These are phyloP conservation scores for Lineus longissimus DNA, from an alignment of 1,140 invertebrate species.

Conservation along the genomic window DNA sequence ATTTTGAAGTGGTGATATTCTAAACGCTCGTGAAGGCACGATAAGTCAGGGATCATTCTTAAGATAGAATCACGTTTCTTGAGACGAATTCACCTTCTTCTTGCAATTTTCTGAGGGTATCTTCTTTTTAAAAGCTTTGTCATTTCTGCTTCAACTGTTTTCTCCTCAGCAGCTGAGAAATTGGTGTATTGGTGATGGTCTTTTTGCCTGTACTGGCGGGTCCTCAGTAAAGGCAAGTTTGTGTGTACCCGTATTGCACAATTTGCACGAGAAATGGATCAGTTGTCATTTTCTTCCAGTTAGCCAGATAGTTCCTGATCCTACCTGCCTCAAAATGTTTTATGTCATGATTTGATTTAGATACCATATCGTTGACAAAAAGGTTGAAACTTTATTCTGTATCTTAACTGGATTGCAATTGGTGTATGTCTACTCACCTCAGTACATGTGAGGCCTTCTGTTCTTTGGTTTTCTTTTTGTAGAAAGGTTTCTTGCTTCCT, in stretches of 20 bases:
- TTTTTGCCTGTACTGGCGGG: background rate
- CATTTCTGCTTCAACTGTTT: conserved; percentile 3
- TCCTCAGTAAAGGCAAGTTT: background rate
- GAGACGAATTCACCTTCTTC: conserved; percentile 12
- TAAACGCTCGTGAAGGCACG: background rate
- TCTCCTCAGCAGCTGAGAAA: background rate
- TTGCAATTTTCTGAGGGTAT: background rate
- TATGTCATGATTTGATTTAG: background rate
- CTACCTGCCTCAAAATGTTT: conserved; percentile 2
- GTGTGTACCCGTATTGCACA: background rate
- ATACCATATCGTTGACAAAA: too few species aligned
- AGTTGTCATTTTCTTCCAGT: conserved; percentile 1
- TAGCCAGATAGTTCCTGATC: background rate
- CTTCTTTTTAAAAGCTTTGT: background rate
- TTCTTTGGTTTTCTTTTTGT: too few species aligned
- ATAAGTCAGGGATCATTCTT: conserved; percentile 10
- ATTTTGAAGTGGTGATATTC: conserved; percentile 13
- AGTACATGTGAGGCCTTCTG: too few species aligned
- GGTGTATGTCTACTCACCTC: too few species aligned
- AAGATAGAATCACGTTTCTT: conserved; percentile 2
- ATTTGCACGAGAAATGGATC: background rate
- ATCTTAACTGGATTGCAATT: too few species aligned
- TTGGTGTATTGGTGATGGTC: background rate
- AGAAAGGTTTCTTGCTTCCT: too few species aligned
- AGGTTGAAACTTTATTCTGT: too few species aligned